Evolutionary conservation across 2,113 vertebrate species (phyloP), one percentile per base, ranked within the genome.

Genomic region (Athene noctua): DNA sequence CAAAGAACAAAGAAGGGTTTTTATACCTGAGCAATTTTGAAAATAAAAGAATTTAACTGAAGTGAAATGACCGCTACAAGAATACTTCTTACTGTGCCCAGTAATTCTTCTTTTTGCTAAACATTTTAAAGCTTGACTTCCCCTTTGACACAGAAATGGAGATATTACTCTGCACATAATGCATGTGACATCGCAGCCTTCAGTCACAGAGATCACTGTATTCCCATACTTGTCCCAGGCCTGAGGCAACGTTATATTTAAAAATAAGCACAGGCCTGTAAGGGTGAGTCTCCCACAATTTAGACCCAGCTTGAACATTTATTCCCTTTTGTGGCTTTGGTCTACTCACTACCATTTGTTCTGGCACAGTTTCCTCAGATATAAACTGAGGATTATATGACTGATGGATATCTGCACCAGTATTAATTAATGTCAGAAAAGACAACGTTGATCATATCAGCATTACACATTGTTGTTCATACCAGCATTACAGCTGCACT

Each of bases 1-100:
- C 85, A 80, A 94, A 61, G 58, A 92, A 67, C 38, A 82, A 90
- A 93, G 57, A 67, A 90, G 34, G 17, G 27, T 52, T 96, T 96
- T 94, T 61, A 88, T 49, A 90, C 27, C 62, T 84, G 55, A 70
- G 38, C 49, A 65, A 42, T 75, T 83, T 19, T 86, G 61, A 80
- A 88, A 94, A 92, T 27, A 65, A 94, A 94, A 85, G 23, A 29
- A 74, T 71, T 80, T 86, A 61, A 58, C 32, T 74, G 34, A 81
- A 57, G 34, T 66, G 44, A 92, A 96, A 90, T 62, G 34, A 17
- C 58, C 59, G 46, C 30, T 34, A 51, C 42, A 57, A 44, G n/a
- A 65, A n/a, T 90, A 38, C 44, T 62, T 75, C 51, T 70, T 61
- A 36, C 10, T 71, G 12, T n/a, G n/a, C 51, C 58, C 54, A 59